A percentile compares a stretch with the other conserved stretches of the same genome.
These are phyloP conservation scores for Dendronephthya gigantea DNA, from an alignment of 64 coral and sea anemone species.

Conservation along the genomic window DNA sequence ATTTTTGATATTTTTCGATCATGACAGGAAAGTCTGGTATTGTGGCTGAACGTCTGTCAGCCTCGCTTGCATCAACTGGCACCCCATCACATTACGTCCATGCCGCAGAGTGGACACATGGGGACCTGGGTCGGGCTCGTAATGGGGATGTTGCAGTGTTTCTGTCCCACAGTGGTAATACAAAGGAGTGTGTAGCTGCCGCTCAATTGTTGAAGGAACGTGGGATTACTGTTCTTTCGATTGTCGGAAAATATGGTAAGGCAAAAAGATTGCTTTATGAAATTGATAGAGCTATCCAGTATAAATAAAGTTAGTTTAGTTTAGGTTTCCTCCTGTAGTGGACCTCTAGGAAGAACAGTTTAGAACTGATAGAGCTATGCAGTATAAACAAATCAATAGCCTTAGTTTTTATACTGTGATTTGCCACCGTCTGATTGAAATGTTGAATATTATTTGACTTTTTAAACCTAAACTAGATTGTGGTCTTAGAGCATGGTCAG, in stretches of 20 bases:
- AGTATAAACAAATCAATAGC: not conserved
- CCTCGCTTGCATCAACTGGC: not conserved
- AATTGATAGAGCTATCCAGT: not conserved
- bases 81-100: slow-evolving; percentile 6
- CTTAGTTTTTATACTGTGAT: too few relatives aligned
- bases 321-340: not conserved
- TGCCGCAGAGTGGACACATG: slow-evolving; percentile 11
- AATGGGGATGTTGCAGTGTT: not conserved
- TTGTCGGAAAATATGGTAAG: slow-evolving; percentile 13
- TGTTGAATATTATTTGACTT: not conserved
- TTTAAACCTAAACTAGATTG: not conserved
- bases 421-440: too few relatives aligned
- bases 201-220: not conserved
- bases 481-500: not conserved
- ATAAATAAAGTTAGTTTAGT: not conserved
- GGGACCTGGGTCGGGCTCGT: not conserved
- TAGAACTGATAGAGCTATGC: not conserved
- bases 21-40: not conserved
- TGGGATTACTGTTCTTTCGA: not conserved
- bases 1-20: too few relatives aligned
- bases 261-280: too few relatives aligned
- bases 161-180: slow-evolving; percentile 13
- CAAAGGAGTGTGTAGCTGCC: slow-evolving; percentile 9
- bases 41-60: slow-evolving; percentile 1
- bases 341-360: not conserved